Conservation (phyloP, 1,140 invertebrate species). For the Trissolcus basalis region DNA sequence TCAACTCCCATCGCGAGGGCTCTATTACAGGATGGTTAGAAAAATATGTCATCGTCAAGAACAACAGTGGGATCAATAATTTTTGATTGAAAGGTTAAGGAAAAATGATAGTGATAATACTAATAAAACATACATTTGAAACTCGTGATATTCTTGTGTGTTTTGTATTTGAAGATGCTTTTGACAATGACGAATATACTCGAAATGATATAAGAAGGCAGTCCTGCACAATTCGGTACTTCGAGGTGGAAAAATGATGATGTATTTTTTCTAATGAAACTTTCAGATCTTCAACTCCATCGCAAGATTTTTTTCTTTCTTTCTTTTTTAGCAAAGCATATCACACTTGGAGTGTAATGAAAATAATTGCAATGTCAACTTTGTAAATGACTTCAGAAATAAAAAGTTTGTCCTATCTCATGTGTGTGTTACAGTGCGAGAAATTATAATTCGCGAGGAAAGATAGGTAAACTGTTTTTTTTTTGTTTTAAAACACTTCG, state of each 20-base stretch:
- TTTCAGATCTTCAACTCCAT: slow-evolving; percentile 4
- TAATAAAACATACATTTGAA: no score
- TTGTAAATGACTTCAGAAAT: no score
- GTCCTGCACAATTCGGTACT: slow-evolving; percentile 23
- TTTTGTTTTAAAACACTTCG: no score
- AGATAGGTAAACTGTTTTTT: no score
- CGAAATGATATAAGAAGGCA: slow-evolving; percentile 29
- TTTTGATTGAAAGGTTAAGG: no score
- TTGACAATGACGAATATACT: slow-evolving; percentile 37
- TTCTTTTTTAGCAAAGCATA: background rate
- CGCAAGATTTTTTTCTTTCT: slow-evolving; percentile 8
- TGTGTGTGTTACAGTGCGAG: no score
- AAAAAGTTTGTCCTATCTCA: background rate
- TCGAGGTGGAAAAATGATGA: slow-evolving; percentile 39
- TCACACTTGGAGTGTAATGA: background rate
- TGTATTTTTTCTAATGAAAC: slow-evolving; percentile 13
- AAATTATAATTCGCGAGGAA: no score
- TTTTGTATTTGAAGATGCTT: slow-evolving; percentile 8
- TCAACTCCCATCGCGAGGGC: slow-evolving; percentile 19
- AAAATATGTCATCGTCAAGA: no score
- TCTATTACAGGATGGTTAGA: slow-evolving; percentile 19
- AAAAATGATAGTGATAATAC: no score
- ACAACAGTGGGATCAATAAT: no score
- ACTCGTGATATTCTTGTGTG: no score
- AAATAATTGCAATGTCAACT: no score